phyloP scores from a whole-genome alignment of 2,888 invertebrate genomes.

The Drosophila demipolita region DNA sequence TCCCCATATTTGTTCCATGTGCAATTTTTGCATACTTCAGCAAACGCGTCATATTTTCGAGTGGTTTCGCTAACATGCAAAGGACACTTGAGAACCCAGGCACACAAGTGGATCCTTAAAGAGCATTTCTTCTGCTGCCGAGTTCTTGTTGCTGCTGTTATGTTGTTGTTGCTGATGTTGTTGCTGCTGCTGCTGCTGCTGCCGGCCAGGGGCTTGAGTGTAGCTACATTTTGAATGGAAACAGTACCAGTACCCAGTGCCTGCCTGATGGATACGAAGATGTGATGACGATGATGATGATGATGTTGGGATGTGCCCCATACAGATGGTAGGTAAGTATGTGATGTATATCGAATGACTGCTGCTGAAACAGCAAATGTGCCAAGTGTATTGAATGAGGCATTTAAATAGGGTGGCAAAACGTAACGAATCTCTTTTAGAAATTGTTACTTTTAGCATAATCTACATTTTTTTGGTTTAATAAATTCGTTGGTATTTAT shows the following conservation, averaged over 20 bases:
- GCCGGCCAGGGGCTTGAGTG: conserved; percentile 69
- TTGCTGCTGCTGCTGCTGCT: conserved; percentile 35
- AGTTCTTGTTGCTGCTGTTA: conserved; percentile 29
- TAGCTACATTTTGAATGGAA: conserved; percentile 75
- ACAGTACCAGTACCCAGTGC: conserved; percentile 33
- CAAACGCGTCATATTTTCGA: conserved; percentile 84
- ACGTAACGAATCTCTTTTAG: conserved; percentile 17
- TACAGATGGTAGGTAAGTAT: conserved; percentile 9
- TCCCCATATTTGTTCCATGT: conserved; percentile 76
- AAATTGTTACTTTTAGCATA: not conserved
- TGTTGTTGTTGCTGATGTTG: conserved; percentile 33
- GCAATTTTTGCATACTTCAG: conserved; percentile 84
- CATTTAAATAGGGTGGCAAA: conserved; percentile 17
- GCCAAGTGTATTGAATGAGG: conserved; percentile 23
- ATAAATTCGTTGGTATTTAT: not conserved
- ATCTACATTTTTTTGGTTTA: not conserved
- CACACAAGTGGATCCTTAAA: conserved; percentile 83
- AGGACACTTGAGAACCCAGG: conserved; percentile 82
- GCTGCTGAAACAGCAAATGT: conserved; percentile 67
- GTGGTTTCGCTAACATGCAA: conserved; percentile 84
- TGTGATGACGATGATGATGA: conserved; percentile 24
- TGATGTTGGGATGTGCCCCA: conserved; percentile 29
- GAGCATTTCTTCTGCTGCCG: conserved; percentile 77
- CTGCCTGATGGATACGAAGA: conserved; percentile 34
- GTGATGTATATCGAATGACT: conserved; percentile 26